These are phyloP conservation scores for Dynastes hyllus DNA, from an alignment of 2,888 invertebrate genomes.

Conservation along the genomic window DNA sequence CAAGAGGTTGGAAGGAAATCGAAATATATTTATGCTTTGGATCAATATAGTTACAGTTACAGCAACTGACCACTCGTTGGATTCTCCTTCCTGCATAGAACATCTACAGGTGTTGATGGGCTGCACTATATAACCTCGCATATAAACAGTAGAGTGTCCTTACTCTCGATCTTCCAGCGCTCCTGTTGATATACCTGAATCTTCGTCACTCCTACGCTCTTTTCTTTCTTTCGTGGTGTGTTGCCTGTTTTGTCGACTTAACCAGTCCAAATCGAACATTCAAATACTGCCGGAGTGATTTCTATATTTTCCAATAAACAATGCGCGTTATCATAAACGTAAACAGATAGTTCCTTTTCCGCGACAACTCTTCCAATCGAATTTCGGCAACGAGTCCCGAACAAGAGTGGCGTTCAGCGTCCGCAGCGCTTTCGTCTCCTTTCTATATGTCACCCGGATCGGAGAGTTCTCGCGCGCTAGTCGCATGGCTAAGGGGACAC, in stretches of 20 bases:
- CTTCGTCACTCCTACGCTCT: neutral
- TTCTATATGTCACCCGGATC: neutral
- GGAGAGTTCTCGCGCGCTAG: neutral
- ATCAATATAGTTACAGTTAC: too few relatives aligned
- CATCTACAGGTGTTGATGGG: slow-evolving; percentile 34
- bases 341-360: neutral
- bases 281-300: neutral
- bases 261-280: neutral
- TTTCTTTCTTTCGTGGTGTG: neutral
- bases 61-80: too few relatives aligned
- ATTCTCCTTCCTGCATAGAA: neutral
- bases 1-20: too few relatives aligned
- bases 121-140: neutral
- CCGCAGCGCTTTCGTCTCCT: neutral
- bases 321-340: neutral
- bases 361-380: slow-evolving; percentile 11
- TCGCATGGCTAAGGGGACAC: slow-evolving; percentile 55
- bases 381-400: slow-evolving; percentile 1
- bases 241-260: neutral
- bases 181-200: slow-evolving; percentile 2
- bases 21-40: too few relatives aligned
- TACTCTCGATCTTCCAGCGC: neutral
- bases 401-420: slow-evolving; percentile 1
- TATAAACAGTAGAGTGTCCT: neutral
- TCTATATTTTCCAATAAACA: slow-evolving; percentile 20